Evolutionary conservation across 2,113 vertebrate species (phyloP), one percentile per base, ranked within the genome.

Genomic region (Apeltes quadracus): DNA sequence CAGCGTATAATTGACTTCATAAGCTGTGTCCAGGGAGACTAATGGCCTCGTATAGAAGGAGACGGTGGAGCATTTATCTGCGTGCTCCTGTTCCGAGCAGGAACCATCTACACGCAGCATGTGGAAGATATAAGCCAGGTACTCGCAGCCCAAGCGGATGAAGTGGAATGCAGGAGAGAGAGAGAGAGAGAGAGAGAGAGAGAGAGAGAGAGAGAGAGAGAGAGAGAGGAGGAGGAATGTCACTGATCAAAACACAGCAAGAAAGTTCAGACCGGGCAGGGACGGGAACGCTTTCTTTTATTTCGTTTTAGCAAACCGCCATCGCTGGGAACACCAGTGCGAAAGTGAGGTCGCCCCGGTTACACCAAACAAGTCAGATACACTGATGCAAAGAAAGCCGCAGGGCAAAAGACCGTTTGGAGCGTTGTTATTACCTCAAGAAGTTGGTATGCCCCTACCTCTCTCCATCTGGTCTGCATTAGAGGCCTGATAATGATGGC

Each of bases 401-500:
- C 50, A 70, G 69, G 78, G 82, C 87, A 90, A 90, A 72, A 82
- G 89, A 90, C 81, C 83, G 83, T 87, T 91, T 82, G 56, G 79
- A 75, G 75, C 69, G 68, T 85, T 77, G 89, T 84, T 91, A 94
- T 98, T 96, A 95, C 94, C 94, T 96, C 95, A 96, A 91, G 93
- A 93, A 94, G 88, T 87, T 94, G 95, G 96, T 96, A 97, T 96
- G 96, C 90, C 83, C 78, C 56, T 83, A 76, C 86, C 84, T 77
- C 85, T 77, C 78, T 38, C 90, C 95, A 97, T 96, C 96, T 98
- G 96, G 93, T 95, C 94, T 92, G 72, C 90, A 95, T 98, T 97
- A 97, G 92, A 62, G 72, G 44, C 82, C 88, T 90, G 91, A 93
- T 93, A 93, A 92, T 92, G 92, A 94, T 91, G 90, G 91, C 87